Evolutionary conservation across 2,797 vertebrate species (phyloP).

Genomic region (Sebastes oblongus): DNA sequence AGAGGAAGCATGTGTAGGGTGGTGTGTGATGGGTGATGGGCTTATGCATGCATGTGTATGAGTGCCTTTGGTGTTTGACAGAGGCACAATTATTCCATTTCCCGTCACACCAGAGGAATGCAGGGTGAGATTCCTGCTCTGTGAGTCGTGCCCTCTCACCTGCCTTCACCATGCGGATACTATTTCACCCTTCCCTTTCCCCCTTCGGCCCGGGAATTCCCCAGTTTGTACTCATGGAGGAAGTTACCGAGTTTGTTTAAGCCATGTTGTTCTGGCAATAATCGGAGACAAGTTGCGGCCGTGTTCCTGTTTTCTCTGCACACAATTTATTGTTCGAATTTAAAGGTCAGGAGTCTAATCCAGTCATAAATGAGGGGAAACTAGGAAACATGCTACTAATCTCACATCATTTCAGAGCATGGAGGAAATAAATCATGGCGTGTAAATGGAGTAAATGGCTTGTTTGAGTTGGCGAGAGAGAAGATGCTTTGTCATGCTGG

Average conservation of each 20-base stretch:
- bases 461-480: constrained; percentile 31
- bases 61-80: constrained; percentile 35
- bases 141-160: constrained; percentile 70
- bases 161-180: constrained; percentile 64
- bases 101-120: constrained; percentile 66
- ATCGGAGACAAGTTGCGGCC: background rate
- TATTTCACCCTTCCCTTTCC: constrained; percentile 57
- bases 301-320: background rate
- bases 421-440: constrained; percentile 11
- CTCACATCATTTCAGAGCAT: background rate
- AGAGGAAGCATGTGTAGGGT: constrained; percentile 36
- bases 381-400: background rate
- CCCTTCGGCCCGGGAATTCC: constrained; percentile 51
- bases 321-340: background rate
- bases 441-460: constrained; percentile 34
- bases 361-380: background rate
- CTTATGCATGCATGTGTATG: background rate
- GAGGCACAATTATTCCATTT: constrained; percentile 52
- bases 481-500: constrained; percentile 60
- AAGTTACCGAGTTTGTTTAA: constrained; percentile 31
- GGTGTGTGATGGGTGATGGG: background rate
- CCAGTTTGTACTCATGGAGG: constrained; percentile 32
- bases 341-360: constrained; percentile 5
- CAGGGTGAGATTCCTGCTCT: constrained; percentile 55
- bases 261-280: constrained; percentile 25